A percentile compares a stretch with the other conserved stretches of the same genome.
phyloP scores from a whole-genome alignment of 1,140 invertebrate genomes.

The Drosophila leontia region DNA sequence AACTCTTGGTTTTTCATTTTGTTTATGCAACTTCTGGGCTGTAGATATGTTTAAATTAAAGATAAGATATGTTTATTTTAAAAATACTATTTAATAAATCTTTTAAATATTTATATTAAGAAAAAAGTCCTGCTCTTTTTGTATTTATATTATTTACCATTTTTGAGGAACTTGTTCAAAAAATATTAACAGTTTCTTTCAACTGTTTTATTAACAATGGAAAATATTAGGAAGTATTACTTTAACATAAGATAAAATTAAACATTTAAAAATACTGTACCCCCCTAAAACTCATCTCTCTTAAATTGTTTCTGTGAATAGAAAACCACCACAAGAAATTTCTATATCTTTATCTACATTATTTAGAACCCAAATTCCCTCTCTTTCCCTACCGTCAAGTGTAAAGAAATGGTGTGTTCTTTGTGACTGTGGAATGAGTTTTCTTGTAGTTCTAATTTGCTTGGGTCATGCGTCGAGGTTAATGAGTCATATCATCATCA shows the following conservation, averaged over 20 bases:
- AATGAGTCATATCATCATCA: slow-evolving; percentile 82
- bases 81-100: no score
- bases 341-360: background rate
- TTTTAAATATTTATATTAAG: no score
- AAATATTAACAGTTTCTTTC: no score
- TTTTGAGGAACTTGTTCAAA: no score
- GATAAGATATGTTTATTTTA: no score
- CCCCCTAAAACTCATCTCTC: background rate
- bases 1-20: no score
- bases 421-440: slow-evolving; percentile 21
- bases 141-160: no score
- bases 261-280: background rate
- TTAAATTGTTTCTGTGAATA: background rate
- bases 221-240: background rate
- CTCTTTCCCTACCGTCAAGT: slow-evolving; percentile 7
- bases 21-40: no score
- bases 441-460: slow-evolving; percentile 74
- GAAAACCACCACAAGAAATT: background rate
- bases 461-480: slow-evolving; percentile 81
- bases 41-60: no score
- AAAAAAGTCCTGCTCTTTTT: no score
- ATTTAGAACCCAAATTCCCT: background rate
- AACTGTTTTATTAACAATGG: background rate
- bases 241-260: background rate
- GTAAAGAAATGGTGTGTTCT: slow-evolving; percentile 42